These are phyloP conservation scores for Meandrusa payeni DNA, from an alignment of 2,888 invertebrate genomes.

Conservation along the genomic window DNA sequence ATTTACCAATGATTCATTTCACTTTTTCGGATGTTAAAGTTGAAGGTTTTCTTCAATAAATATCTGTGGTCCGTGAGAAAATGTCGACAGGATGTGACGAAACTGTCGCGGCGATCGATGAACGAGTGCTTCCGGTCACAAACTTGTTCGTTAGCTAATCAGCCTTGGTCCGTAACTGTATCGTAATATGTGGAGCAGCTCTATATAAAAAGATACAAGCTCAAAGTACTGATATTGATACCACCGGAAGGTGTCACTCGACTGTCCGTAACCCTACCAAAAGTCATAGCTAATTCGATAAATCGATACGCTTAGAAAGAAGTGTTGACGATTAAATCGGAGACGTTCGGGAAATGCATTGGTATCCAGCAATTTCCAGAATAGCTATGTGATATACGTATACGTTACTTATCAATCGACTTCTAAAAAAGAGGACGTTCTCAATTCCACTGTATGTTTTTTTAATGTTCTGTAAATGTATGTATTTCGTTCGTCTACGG, in stretches of 20 bases:
- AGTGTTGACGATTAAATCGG: too few species aligned
- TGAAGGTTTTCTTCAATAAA: slow-evolving; percentile 14
- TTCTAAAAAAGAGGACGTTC: too few species aligned
- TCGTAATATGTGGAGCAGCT: slow-evolving; percentile 1
- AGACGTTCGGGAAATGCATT: too few species aligned
- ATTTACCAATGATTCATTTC: slow-evolving; percentile 7
- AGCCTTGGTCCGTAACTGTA: slow-evolving; percentile 23
- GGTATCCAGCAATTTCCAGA: too few species aligned
- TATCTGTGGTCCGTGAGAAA: slow-evolving; percentile 33
- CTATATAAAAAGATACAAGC: slow-evolving; percentile 10
- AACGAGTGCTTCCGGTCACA: slow-evolving; percentile 57
- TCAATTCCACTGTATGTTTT: too few species aligned
- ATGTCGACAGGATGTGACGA: slow-evolving; percentile 54
- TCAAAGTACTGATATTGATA: slow-evolving; percentile 33
- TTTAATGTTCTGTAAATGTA: too few species aligned
- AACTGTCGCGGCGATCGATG: slow-evolving; percentile 56
- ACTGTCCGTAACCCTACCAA: too few species aligned
- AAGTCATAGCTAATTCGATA: too few species aligned
- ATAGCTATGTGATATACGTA: too few species aligned
- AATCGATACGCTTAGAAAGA: too few species aligned
- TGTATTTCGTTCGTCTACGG: too few species aligned
- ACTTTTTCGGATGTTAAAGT: slow-evolving; percentile 16
- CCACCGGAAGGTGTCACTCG: slow-evolving; percentile 1
- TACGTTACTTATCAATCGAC: too few species aligned
- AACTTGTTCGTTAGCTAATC: slow-evolving; percentile 38